These are phyloP conservation scores for Pentalonia nigronervosa DNA, from an alignment of 1,140 invertebrate species.

Conservation along the genomic window DNA sequence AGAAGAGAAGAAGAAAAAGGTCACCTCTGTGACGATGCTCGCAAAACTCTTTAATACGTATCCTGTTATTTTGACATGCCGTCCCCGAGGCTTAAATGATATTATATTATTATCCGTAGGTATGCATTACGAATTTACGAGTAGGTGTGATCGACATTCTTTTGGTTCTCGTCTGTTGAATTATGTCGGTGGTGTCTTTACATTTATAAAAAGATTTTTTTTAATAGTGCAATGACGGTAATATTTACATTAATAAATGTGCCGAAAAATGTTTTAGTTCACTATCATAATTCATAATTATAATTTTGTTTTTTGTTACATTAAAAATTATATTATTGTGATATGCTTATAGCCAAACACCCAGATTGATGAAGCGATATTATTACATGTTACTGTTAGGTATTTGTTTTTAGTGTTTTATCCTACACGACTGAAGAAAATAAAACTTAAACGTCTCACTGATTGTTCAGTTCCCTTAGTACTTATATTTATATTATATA, in stretches of 20 bases:
- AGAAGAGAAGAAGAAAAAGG: neutral
- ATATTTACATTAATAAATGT: neutral
- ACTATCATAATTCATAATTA: neutral
- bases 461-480: too few relatives aligned
- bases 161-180: neutral
- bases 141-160: slow-evolving; percentile 37
- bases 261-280: neutral
- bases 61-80: slow-evolving; percentile 13
- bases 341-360: too few relatives aligned
- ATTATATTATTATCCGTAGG: slow-evolving; percentile 6
- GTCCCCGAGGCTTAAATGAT: slow-evolving; percentile 20
- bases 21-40: slow-evolving; percentile 19
- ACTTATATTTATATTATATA: too few relatives aligned
- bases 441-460: too few relatives aligned
- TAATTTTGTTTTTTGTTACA: neutral
- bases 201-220: neutral
- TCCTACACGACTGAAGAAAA: neutral
- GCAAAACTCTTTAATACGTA: slow-evolving; percentile 29
- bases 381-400: neutral
- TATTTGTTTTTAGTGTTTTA: neutral
- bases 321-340: neutral
- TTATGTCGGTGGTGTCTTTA: neutral
- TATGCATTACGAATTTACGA: neutral
- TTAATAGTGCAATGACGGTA: neutral
- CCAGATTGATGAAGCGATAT: neutral